phyloP scores from a whole-genome alignment of 2,888 invertebrate species.

The Metalampra italica region DNA sequence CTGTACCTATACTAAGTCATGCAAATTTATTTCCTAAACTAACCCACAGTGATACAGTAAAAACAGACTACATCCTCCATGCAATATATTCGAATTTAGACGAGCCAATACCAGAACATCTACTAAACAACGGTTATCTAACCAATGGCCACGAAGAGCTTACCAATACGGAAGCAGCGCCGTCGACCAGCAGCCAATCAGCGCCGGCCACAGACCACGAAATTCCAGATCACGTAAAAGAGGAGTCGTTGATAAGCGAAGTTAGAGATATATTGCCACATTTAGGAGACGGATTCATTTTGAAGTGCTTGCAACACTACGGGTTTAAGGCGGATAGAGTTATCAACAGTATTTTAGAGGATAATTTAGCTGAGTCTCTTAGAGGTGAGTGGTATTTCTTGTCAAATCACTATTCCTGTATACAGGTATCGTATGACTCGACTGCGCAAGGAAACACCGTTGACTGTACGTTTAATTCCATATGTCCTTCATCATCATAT shows the following conservation, averaged over 20 bases:
- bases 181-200: constrained; percentile 11
- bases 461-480: too few species aligned
- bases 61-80: constrained; percentile 75
- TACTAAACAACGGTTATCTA: constrained; percentile 15
- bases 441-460: too few species aligned
- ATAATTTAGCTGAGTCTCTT: constrained; percentile 66
- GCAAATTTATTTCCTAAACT: background rate
- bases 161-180: constrained; percentile 22
- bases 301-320: constrained; percentile 87
- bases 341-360: constrained; percentile 90
- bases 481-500: too few species aligned
- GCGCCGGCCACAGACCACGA: constrained; percentile 45
- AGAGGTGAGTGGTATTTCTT: constrained; percentile 36
- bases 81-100: constrained; percentile 70
- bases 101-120: constrained; percentile 46
- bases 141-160: constrained; percentile 44
- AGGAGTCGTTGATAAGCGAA: constrained; percentile 77
- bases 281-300: constrained; percentile 86
- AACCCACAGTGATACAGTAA: constrained; percentile 70
- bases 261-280: constrained; percentile 89
- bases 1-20: too few species aligned
- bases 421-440: too few species aligned
- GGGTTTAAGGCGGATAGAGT: constrained; percentile 86
- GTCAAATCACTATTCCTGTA: background rate
- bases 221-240: constrained; percentile 62